Percentiles rank a stretch among this genome's conserved stretches.
These are phyloP conservation scores for Meleagris gallopavo DNA, from an alignment of 2,113 vertebrate genomes.

Conservation along the genomic window DNA sequence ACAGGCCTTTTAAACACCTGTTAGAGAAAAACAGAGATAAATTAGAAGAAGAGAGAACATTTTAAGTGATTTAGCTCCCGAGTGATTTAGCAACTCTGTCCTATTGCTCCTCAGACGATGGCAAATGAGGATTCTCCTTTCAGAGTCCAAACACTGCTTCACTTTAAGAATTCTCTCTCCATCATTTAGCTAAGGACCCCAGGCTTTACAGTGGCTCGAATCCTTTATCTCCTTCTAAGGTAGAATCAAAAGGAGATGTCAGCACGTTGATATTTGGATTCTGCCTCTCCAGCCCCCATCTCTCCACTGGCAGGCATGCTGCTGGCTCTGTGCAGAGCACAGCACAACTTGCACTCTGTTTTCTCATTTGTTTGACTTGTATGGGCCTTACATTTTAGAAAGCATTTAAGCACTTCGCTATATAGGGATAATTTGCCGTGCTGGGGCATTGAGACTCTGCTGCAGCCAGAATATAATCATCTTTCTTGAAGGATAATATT, in stretches of 20 bases:
- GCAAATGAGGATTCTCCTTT: background rate
- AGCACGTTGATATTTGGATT: background rate
- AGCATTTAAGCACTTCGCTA: background rate
- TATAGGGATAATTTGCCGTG: background rate
- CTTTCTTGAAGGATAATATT: background rate
- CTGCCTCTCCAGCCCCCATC: background rate
- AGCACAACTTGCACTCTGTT: background rate
- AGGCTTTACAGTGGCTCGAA: background rate
- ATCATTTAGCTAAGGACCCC: background rate
- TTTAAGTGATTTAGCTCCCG: background rate
- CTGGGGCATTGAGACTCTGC: background rate
- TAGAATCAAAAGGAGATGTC: background rate
- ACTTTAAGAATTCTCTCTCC: background rate
- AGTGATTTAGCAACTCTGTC: background rate
- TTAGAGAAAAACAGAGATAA: background rate
- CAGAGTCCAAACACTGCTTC: background rate
- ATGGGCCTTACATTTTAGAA: background rate
- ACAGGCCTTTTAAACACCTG: background rate
- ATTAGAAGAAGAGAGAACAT: background rate
- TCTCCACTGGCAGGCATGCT: background rate
- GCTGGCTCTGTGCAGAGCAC: background rate
- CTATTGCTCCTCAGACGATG: background rate
- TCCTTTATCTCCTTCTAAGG: constrained; percentile 16
- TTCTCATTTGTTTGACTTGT: background rate
- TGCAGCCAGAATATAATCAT: background rate